phyloP scores from a whole-genome alignment of 2,888 invertebrate species.

The Andrena praecox region DNA sequence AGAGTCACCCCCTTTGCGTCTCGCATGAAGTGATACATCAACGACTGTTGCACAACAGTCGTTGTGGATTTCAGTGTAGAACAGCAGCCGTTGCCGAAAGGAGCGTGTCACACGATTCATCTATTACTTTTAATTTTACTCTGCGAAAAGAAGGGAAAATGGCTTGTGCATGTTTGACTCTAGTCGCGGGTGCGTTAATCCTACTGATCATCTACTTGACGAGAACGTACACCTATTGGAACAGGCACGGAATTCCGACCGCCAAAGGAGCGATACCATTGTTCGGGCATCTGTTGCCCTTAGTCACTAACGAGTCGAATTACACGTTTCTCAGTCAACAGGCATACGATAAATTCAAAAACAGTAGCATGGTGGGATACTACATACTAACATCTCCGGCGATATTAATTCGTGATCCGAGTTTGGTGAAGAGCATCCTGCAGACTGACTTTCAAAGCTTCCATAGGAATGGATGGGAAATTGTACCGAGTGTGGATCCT shows the following conservation, averaged over 20 bases:
- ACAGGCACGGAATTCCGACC: conserved; percentile 58
- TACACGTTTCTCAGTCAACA: conserved; percentile 46
- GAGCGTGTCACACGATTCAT: no score
- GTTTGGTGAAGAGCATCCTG: conserved; percentile 74
- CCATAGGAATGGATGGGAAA: conserved; percentile 58
- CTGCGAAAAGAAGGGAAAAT: neutral
- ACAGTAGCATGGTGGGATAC: conserved; percentile 73
- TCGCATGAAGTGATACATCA: no score
- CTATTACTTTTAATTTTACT: no score
- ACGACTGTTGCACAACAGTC: no score
- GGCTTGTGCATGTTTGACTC: conserved; percentile 1
- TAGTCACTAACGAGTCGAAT: conserved; percentile 34
- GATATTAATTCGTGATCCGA: conserved; percentile 68
- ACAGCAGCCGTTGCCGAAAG: no score
- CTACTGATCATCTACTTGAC: conserved; percentile 20
- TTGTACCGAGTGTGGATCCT: conserved; percentile 69
- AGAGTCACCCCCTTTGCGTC: no score
- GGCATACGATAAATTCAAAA: conserved; percentile 59
- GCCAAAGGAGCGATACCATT: conserved; percentile 56
- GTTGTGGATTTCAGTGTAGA: no score
- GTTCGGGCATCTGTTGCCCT: conserved; percentile 66
- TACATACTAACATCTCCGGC: conserved; percentile 29
- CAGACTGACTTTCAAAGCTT: conserved; percentile 75
- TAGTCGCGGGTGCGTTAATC: neutral
- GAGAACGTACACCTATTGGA: conserved; percentile 58